These are phyloP conservation scores for Odontamblyopus lacepedii DNA, from an alignment of 2,797 vertebrate species.

Conservation along the genomic window DNA sequence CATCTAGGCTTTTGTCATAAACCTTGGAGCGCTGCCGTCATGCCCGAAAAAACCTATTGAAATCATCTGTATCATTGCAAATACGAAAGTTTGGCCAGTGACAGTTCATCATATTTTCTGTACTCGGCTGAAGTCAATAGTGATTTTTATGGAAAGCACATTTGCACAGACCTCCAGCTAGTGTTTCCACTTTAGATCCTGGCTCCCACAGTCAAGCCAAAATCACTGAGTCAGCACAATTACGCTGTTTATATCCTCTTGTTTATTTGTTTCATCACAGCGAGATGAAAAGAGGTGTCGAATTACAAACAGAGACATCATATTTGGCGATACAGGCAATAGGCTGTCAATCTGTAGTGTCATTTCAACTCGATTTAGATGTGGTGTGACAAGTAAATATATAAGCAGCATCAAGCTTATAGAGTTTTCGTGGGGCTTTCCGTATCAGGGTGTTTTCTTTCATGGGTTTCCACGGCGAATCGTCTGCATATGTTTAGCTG, in stretches of 20 bases:
- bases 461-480: neutral
- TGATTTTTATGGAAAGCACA: conserved; percentile 48
- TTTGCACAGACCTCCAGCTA: conserved; percentile 27
- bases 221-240: conserved; percentile 31
- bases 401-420: neutral
- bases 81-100: conserved; percentile 37
- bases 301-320: conserved; percentile 6
- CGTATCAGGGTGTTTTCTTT: neutral
- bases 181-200: conserved; percentile 38
- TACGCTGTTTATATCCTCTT: conserved; percentile 13
- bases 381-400: neutral
- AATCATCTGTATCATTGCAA: conserved; percentile 35
- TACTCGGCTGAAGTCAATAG: conserved; percentile 31
- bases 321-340: neutral
- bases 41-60: conserved; percentile 30
- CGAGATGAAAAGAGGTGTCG: neutral
- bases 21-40: conserved; percentile 22
- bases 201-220: conserved; percentile 16
- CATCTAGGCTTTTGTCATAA: conserved; percentile 29
- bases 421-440: neutral
- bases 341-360: neutral
- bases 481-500: conserved; percentile 18
- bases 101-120: conserved; percentile 13
- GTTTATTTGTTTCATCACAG: conserved; percentile 22
- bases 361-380: neutral